These are phyloP conservation scores for Limnodromus scolopaceus DNA, from an alignment of 2,797 vertebrate species.

Conservation along the genomic window DNA sequence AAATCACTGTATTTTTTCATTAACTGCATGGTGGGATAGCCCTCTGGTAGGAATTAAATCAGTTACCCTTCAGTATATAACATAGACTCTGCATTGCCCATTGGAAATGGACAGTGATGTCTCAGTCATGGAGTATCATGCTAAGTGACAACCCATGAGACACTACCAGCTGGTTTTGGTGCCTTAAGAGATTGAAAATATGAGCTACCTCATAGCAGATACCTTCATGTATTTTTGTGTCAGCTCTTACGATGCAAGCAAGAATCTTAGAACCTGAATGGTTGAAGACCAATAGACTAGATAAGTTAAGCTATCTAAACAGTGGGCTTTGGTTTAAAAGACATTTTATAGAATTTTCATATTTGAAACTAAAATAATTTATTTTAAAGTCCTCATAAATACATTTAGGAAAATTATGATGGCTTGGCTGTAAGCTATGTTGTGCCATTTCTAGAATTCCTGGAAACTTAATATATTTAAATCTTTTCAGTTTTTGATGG, in stretches of 20 bases:
- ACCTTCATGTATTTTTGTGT: background rate
- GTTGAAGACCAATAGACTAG: background rate
- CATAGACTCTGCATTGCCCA: background rate
- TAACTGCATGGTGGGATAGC: background rate
- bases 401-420: background rate
- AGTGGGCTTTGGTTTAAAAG: background rate
- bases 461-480: background rate
- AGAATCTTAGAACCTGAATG: background rate
- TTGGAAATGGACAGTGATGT: background rate
- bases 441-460: background rate
- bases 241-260: background rate
- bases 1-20: background rate
- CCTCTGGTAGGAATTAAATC: background rate
- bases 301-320: background rate
- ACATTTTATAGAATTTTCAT: background rate
- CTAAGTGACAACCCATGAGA: background rate
- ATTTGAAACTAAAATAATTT: background rate
- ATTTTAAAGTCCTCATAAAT: background rate
- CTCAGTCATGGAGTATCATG: background rate
- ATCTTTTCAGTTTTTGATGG: slow-evolving; percentile 85
- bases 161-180: background rate
- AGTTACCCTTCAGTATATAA: background rate
- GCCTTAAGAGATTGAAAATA: background rate
- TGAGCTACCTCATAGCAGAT: background rate
- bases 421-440: background rate